Evolutionary conservation across 2,797 vertebrate genomes (phyloP).

Genomic region (Falco columbarius): DNA sequence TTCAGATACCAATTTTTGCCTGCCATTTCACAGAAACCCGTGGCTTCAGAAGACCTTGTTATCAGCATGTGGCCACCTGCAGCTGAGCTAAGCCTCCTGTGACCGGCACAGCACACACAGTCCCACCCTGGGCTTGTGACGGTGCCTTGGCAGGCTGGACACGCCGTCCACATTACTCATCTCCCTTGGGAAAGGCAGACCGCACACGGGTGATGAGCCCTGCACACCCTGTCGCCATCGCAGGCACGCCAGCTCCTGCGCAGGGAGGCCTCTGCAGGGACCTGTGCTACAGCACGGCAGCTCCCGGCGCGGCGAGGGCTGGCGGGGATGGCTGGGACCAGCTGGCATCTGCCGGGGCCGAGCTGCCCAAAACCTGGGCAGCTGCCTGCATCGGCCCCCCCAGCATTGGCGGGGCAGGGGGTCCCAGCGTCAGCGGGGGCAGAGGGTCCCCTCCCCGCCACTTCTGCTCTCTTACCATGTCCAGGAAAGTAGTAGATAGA

Average conservation of each 20-base stretch:
- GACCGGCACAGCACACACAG: background rate
- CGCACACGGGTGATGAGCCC: rapidly evolving
- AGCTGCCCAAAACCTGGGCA: background rate
- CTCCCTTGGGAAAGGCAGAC: background rate
- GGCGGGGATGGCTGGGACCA: background rate
- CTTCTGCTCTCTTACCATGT: background rate
- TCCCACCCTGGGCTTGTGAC: background rate
- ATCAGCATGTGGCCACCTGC: background rate
- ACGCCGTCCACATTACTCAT: background rate
- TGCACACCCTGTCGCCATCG: background rate
- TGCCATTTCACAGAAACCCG: no score
- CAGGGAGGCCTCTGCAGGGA: background rate
- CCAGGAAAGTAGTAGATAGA: background rate
- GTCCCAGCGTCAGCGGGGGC: rapidly evolving
- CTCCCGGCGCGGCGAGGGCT: background rate
- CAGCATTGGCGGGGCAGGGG: rapidly evolving
- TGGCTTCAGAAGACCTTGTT: background rate
- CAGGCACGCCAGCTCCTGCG: background rate
- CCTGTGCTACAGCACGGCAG: background rate
- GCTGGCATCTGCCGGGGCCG: background rate
- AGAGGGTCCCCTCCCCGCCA: rapidly evolving
- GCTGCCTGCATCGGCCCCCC: background rate
- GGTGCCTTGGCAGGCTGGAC: background rate
- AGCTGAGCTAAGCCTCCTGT: background rate
- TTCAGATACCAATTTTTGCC: background rate